Conservation (phyloP, 1,140 invertebrate species). For the Andricus grossulariae region DNA sequence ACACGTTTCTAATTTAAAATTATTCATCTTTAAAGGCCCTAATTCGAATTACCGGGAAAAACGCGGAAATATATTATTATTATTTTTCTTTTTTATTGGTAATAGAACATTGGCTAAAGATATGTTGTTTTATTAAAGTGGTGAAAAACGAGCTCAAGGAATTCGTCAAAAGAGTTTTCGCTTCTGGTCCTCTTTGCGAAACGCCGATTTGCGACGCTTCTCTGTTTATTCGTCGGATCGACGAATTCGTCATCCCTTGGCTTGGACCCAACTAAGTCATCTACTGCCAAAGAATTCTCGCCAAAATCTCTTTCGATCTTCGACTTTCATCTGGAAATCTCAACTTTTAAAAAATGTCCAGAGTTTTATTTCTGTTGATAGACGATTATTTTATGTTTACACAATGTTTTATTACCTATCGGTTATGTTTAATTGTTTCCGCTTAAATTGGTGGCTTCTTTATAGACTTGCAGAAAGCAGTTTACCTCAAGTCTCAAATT, state of each 20-base stretch:
- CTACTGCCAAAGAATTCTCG: conserved; percentile 66
- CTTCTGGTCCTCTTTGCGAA: conserved; percentile 41
- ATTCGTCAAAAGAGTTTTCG: conserved; percentile 23
- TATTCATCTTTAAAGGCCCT: too few relatives aligned
- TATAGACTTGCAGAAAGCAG: too few relatives aligned
- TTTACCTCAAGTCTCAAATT: too few relatives aligned
- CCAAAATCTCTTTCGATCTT: conserved; percentile 45
- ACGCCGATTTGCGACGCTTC: conserved; percentile 50
- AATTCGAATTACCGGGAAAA: too few relatives aligned
- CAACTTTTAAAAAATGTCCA: not conserved
- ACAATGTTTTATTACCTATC: not conserved
- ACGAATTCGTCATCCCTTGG: conserved; percentile 70
- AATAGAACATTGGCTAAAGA: not conserved
- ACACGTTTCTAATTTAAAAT: too few relatives aligned
- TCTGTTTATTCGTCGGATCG: conserved; percentile 47
- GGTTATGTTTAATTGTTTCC: not conserved
- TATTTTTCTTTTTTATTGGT: too few relatives aligned
- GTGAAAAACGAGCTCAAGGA: conserved; percentile 36
- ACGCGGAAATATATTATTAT: too few relatives aligned
- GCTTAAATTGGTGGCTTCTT: not conserved
- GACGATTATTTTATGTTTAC: not conserved
- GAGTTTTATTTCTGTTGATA: not conserved
- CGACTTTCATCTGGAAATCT: not conserved
- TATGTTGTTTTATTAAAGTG: not conserved
- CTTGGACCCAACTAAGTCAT: conserved; percentile 63